Percentiles rank a stretch among this genome's conserved stretches.
phyloP scores from a whole-genome alignment of 2,888 invertebrate genomes.

The Tubulanus polymorphus region DNA sequence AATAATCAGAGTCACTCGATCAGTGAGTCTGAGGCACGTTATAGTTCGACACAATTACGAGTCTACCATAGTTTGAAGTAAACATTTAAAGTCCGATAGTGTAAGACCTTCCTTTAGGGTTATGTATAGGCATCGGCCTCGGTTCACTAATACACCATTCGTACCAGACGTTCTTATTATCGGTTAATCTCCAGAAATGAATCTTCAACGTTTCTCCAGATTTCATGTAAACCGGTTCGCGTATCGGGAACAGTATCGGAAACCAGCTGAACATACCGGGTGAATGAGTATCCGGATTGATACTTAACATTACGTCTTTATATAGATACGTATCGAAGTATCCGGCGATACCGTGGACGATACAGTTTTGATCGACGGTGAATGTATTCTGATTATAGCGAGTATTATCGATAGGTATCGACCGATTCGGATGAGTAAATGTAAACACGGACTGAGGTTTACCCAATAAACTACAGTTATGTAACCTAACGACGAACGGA shows the following conservation, averaged over 20 bases:
- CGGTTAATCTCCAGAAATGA: constrained; percentile 82
- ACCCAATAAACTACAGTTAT: constrained; percentile 76
- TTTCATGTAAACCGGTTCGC: constrained; percentile 72
- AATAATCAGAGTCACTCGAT: no score
- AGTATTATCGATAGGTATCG: constrained; percentile 63
- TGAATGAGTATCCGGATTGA: constrained; percentile 83
- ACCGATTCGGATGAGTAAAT: constrained; percentile 83
- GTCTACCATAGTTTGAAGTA: no score
- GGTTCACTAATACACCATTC: constrained; percentile 81
- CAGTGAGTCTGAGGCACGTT: no score
- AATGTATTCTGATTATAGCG: constrained; percentile 70
- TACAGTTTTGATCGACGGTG: constrained; percentile 67
- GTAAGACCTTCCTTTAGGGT: constrained; percentile 71
- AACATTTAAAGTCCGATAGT: constrained; percentile 62
- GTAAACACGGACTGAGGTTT: constrained; percentile 74
- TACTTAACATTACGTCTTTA: constrained; percentile 80
- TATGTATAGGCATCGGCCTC: constrained; percentile 62
- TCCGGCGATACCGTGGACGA: constrained; percentile 91
- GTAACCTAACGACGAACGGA: constrained; percentile 88
- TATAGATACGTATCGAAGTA: constrained; percentile 89
- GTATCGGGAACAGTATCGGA: constrained; percentile 89
- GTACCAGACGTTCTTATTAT: constrained; percentile 85
- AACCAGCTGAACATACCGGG: constrained; percentile 97
- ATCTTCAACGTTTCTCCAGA: constrained; percentile 70
- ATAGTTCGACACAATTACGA: no score